These are phyloP conservation scores for Asteroscopus sphinx DNA, from an alignment of 2,888 invertebrate species.

Conservation along the genomic window DNA sequence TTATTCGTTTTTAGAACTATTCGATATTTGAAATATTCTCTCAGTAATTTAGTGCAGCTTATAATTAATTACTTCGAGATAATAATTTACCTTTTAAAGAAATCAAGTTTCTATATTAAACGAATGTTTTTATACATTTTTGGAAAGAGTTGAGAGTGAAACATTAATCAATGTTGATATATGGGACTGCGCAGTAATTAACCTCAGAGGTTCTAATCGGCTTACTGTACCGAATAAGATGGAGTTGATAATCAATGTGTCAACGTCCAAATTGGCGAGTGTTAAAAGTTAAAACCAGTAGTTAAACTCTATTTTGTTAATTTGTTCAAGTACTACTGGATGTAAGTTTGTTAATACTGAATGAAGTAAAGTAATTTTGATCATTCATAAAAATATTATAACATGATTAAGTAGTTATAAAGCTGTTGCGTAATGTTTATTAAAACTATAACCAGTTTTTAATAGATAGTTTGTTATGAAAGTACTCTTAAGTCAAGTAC, in stretches of 20 bases:
- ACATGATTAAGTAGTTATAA: neutral
- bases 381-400: too few species aligned
- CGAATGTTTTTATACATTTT: constrained; percentile 52
- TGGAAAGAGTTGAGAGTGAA: constrained; percentile 52
- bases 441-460: constrained; percentile 7
- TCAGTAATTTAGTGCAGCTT: constrained; percentile 35
- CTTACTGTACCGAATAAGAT: constrained; percentile 41
- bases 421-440: constrained; percentile 9
- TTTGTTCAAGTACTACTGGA: constrained; percentile 12
- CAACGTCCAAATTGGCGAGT: constrained; percentile 61
- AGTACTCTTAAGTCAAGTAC: neutral
- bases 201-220: constrained; percentile 49
- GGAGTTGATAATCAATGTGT: constrained; percentile 55
- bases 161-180: constrained; percentile 54
- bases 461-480: constrained; percentile 14
- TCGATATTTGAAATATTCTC: constrained; percentile 20
- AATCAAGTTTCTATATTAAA: constrained; percentile 54
- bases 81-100: constrained; percentile 57
- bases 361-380: too few species aligned
- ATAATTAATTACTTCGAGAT: constrained; percentile 57
- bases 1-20: constrained; percentile 16
- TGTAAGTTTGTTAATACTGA: constrained; percentile 1
- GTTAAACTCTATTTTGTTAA: constrained; percentile 48
- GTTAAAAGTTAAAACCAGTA: constrained; percentile 67
- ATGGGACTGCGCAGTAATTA: constrained; percentile 44